phyloP scores from a whole-genome alignment of 2,113 vertebrate species.

The Sus scrofa region T2T-Sscrofa CM000815.6:122880001-122880500 shows the following conservation, averaged over 20 bases:
- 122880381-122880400: slow-evolving; percentile 25
- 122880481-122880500: background rate
- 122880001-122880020: background rate
- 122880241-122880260: slow-evolving; percentile 31
- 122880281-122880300: background rate
- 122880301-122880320: background rate
- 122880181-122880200: background rate
- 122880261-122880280: slow-evolving; percentile 20
- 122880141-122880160: background rate
- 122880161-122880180: slow-evolving; percentile 44
- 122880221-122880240: slow-evolving; percentile 9
- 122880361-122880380: slow-evolving; percentile 20
- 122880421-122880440: slow-evolving; percentile 1
- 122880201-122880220: slow-evolving; percentile 51
- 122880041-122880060: slow-evolving; percentile 10
- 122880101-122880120: background rate
- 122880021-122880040: background rate
- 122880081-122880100: slow-evolving; percentile 5
- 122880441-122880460: background rate
- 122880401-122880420: background rate
- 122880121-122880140: slow-evolving; percentile 26
- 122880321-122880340: background rate
- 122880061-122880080: background rate
- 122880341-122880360: background rate
- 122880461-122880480: background rate